Evolutionary conservation across 2,797 vertebrate species (phyloP), one percentile per base, ranked within the genome.

Genomic region (Luscinia megarhynchos): DNA sequence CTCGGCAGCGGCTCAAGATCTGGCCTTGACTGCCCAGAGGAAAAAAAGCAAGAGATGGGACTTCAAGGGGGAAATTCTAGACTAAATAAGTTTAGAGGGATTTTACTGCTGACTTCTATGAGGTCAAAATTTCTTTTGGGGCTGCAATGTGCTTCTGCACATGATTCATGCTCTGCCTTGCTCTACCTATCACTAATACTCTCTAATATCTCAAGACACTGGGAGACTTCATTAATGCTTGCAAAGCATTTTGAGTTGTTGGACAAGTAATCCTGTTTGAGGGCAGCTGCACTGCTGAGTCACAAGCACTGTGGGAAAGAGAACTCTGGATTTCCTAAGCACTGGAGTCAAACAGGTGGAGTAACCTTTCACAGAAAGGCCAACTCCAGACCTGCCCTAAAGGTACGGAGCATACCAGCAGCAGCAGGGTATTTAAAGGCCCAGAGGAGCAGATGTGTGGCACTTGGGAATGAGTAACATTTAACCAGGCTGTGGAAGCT

Each of bases 281-380:
- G 80, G 58, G 64, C 83, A 93, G 91, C 83, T 67, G 73, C 63
- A 15, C 68, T 87, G 87, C 89, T 89, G 94, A 93, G 86, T 97
- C 96, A 97, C 90, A 92, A 78, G 90, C 93, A 84, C 81, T 86
- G 23, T 94, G 95, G 95, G 95, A 97, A 83, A 54, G 83, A 92
- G 89, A 94, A 78, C 69, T 86, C 96, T 93, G 73, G 77, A 90
- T 94, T 94, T 90, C 77, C 86, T 92, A 93, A 96, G 83, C 74
- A 36, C 34, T 38, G 61, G 80, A 95, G 84, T 84, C 90, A 85
- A 93, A 80, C 90, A 83, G 90, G 94, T 91, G 68, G 92, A 95
- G 92, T 94, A 94, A 93, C 86, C 91, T 90, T 88, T 55, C 27
- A 51, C 84, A 63, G 82, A 79, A 96, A 87, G 91, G 93, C 94